These are phyloP conservation scores for Vireo griseus DNA, from an alignment of 2,797 vertebrate species.

Conservation along the genomic window DNA sequence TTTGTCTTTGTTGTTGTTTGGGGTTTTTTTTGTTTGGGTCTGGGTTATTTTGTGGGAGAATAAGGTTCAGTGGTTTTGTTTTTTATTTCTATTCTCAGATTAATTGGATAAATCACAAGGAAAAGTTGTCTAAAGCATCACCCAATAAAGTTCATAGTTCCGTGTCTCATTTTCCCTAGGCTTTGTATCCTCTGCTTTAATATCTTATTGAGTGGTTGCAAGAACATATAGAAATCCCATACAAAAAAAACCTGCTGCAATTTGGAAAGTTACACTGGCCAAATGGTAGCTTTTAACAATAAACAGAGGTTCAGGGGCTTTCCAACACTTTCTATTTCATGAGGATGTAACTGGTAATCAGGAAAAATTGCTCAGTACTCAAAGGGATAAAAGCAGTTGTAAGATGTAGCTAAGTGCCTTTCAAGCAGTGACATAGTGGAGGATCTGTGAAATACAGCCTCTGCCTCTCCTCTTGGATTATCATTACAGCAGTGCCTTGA, in stretches of 20 bases:
- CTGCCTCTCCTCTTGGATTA: not conserved
- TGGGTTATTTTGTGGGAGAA: rapidly evolving
- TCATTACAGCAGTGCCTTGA: not conserved
- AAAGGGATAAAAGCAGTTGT: not conserved
- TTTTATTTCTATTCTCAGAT: not conserved
- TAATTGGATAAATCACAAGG: not conserved
- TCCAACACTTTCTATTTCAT: not conserved
- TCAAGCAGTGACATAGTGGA: not conserved
- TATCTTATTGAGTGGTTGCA: not conserved
- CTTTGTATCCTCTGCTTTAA: not conserved
- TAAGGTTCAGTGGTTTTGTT: not conserved
- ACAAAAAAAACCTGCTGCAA: not conserved
- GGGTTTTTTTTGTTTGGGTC: not conserved
- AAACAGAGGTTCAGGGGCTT: not conserved
- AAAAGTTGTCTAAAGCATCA: not conserved
- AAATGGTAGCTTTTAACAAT: not conserved
- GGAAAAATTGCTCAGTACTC: not conserved
- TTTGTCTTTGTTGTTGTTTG: not conserved
- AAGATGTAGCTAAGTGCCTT: not conserved
- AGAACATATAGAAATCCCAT: not conserved
- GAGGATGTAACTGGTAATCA: not conserved
- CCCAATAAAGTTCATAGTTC: not conserved
- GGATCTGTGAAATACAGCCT: not conserved
- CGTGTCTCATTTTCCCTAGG: not conserved
- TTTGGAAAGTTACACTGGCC: not conserved